Evolutionary conservation across 2,113 vertebrate species (phyloP), one percentile per base, ranked within the genome.

Genomic region (Embiotoca jacksoni): DNA sequence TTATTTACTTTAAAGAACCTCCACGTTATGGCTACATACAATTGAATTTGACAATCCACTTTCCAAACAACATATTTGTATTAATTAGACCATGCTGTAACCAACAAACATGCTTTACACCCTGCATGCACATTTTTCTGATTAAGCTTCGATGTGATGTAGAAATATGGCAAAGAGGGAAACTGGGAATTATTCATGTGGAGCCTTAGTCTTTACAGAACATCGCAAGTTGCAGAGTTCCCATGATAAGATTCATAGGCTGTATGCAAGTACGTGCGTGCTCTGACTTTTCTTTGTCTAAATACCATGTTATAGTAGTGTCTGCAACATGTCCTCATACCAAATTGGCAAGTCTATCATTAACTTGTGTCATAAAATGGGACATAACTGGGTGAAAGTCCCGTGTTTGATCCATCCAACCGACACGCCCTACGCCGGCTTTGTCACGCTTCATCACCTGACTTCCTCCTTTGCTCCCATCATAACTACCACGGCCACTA

Each of bases 61-160:
- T 86, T 88, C 75, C 58, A 72, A 16, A 10, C 36, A 52, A 7
- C 71, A 39, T 59, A 55, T 50, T 32, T 5, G 3, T 31, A 16
- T 60, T 39, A 23, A 50, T 23, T 46, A 33, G 46, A 23, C 7
- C 1, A 50, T 9, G 35, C 35, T 67, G 31, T 31, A 63, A 70
- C 49, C 30, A 59, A 56, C 16, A 53, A 23, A 71, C n/a, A 31
- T 31, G 36, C 15, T 67, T 62, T 3, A 46, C 41, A 57, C 5
- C 5, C 7, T 7, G 2, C 8, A n/a, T 6, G 0, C 2, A 1
- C 23, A 23, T 23, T 33, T 23, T 52, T 71, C 14, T 50, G 16
- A 31, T 59, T 52, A 30, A 69, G 13, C 37, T 55, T 55, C 52
- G 63, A 39, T 67, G 4, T 67, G 53, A 59, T 66, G n/a, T 39